phyloP scores from a whole-genome alignment of 2,888 invertebrate species.

The Apamea crenata region DNA sequence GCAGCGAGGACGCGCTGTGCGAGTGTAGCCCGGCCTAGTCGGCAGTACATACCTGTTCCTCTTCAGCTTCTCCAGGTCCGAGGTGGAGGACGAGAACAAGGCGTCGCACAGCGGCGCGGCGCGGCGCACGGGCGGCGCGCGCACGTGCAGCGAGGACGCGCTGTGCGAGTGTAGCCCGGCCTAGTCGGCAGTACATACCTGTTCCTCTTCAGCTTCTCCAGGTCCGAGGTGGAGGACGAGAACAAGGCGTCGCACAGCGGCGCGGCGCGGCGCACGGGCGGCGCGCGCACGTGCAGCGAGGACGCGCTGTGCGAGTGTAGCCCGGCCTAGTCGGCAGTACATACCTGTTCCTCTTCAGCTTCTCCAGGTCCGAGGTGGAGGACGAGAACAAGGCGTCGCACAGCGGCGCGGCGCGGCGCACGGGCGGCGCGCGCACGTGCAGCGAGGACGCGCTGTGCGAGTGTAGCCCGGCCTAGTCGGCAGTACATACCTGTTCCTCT shows the following conservation, averaged over 20 bases:
- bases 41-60: constrained; percentile 72
- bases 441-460: neutral
- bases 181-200: constrained; percentile 60
- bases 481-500: constrained; percentile 73
- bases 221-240: constrained; percentile 82
- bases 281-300: constrained; percentile 49
- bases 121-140: constrained; percentile 63
- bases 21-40: constrained; percentile 11
- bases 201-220: constrained; percentile 81
- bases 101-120: constrained; percentile 74
- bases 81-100: constrained; percentile 80
- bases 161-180: neutral
- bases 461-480: neutral
- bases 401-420: constrained; percentile 69
- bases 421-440: constrained; percentile 61
- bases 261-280: constrained; percentile 63
- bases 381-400: constrained; percentile 76
- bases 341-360: constrained; percentile 78
- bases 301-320: neutral
- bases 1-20: constrained; percentile 74
- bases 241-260: constrained; percentile 76
- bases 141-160: constrained; percentile 16
- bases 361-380: constrained; percentile 84
- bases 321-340: neutral
- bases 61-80: constrained; percentile 82